Evolutionary conservation across 2,888 invertebrate genomes (phyloP).

Genomic region (Lycophotia porphyrea): DNA sequence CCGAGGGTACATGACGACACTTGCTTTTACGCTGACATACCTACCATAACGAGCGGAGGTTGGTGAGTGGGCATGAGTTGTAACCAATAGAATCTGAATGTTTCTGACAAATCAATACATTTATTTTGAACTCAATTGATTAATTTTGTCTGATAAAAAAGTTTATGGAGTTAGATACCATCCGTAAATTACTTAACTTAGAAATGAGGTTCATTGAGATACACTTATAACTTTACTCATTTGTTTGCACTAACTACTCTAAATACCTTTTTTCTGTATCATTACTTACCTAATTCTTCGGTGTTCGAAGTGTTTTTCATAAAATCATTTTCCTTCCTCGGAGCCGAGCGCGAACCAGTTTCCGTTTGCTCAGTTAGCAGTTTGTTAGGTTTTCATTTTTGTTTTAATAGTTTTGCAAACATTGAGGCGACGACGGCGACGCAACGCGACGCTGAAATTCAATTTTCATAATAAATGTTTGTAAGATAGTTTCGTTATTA

Average conservation of each 20-base stretch:
- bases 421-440: background rate
- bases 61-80: background rate
- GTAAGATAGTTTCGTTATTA: background rate
- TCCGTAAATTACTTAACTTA: background rate
- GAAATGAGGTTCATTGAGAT: background rate
- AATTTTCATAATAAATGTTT: conserved; percentile 1
- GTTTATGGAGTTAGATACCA: too few species aligned
- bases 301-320: background rate
- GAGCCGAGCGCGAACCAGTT: background rate
- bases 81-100: too few species aligned
- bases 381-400: conserved; percentile 27
- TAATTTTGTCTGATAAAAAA: too few species aligned
- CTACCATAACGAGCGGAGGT: background rate
- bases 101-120: too few species aligned
- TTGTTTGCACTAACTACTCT: background rate
- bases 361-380: background rate
- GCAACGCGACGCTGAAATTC: background rate
- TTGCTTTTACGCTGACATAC: background rate
- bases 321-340: background rate
- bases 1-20: conserved; percentile 42
- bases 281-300: background rate
- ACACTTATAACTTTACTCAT: background rate
- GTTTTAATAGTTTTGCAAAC: conserved; percentile 7
- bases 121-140: too few species aligned
- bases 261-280: background rate